These are phyloP conservation scores for Listronotus oregonensis DNA, from an alignment of 1,140 invertebrate species.

Conservation along the genomic window DNA sequence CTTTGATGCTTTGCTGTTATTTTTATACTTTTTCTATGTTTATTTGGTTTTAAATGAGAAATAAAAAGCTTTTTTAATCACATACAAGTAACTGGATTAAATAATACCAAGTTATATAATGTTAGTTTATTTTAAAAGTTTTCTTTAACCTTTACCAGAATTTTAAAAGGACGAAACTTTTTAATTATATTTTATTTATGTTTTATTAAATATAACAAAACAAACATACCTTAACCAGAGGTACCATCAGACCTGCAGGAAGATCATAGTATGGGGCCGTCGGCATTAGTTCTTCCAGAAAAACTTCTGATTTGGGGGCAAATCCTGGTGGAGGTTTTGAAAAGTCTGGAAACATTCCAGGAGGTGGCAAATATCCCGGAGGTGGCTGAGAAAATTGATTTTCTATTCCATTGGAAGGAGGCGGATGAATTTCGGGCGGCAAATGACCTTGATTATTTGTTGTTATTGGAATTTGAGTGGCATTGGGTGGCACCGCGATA, in stretches of 20 bases:
- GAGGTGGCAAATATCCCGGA: constrained; percentile 61
- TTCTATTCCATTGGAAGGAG: constrained; percentile 43
- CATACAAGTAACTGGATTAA: too few relatives aligned
- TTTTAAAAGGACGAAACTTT: too few relatives aligned
- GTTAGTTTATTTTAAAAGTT: too few relatives aligned
- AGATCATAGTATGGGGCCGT: constrained; percentile 94
- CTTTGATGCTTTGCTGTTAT: too few relatives aligned
- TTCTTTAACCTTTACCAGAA: too few relatives aligned
- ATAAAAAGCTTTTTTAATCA: too few relatives aligned
- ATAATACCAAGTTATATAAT: too few relatives aligned
- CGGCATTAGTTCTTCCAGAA: constrained; percentile 78
- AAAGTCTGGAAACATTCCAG: constrained; percentile 72
- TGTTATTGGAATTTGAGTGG: constrained; percentile 6
- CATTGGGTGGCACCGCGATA: background rate
- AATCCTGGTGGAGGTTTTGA: constrained; percentile 85
- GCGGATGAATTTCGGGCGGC: constrained; percentile 30
- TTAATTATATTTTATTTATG: too few relatives aligned
- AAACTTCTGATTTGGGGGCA: constrained; percentile 60
- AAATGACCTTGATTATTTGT: constrained; percentile 6
- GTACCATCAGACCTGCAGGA: constrained; percentile 94
- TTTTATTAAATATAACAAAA: too few relatives aligned
- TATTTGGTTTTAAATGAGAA: too few relatives aligned
- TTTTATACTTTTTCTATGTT: too few relatives aligned
- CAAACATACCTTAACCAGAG: constrained; percentile 80
- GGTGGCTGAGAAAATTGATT: constrained; percentile 62